phyloP scores from a whole-genome alignment of 2,113 vertebrate species.

The Charina bottae region DNA sequence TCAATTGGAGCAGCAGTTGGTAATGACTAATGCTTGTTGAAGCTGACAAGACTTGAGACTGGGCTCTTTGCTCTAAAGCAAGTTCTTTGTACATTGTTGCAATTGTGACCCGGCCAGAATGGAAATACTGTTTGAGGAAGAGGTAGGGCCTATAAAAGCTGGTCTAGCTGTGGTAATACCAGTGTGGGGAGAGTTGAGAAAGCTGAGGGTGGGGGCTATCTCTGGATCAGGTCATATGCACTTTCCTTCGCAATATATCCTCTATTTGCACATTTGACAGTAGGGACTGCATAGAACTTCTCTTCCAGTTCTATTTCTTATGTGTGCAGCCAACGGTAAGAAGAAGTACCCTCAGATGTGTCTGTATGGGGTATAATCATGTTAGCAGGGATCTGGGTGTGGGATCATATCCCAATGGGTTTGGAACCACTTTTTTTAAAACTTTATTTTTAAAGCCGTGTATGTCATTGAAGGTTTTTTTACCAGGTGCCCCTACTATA shows the following conservation, averaged over 20 bases:
- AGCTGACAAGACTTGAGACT: conserved; percentile 38
- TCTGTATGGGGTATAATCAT: background rate
- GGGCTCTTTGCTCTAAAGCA: conserved; percentile 63
- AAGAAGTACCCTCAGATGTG: background rate
- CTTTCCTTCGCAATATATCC: background rate
- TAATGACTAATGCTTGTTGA: conserved; percentile 28
- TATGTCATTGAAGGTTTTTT: background rate
- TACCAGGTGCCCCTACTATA: background rate
- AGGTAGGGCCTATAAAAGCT: conserved; percentile 61
- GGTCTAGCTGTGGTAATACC: conserved; percentile 57
- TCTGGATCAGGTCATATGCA: conserved; percentile 31
- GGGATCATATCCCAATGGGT: background rate
- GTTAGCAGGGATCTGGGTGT: background rate
- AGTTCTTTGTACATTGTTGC: conserved; percentile 75
- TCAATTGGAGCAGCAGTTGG: background rate
- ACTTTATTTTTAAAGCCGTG: background rate
- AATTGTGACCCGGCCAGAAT: conserved; percentile 60
- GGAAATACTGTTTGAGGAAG: conserved; percentile 52
- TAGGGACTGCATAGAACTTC: background rate
- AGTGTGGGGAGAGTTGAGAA: background rate
- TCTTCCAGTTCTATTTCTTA: background rate
- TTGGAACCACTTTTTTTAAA: background rate
- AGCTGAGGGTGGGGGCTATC: background rate
- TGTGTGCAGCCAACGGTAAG: background rate
- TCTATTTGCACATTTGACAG: background rate